These are phyloP conservation scores for Escarpia spicata DNA, from an alignment of 2,888 invertebrate genomes.

Conservation along the genomic window DNA sequence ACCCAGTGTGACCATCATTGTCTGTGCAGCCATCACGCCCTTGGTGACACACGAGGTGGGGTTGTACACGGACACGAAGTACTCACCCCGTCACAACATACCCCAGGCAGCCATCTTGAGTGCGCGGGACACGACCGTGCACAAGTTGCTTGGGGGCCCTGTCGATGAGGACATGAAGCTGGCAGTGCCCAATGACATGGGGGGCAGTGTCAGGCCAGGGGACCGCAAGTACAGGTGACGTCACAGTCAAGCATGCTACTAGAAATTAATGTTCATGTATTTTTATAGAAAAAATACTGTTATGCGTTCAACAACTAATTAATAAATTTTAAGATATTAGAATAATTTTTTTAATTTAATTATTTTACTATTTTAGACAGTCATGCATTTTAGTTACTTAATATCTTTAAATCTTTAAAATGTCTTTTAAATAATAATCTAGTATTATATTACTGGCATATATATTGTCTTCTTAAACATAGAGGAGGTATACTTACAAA, in stretches of 20 bases:
- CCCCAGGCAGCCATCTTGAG: constrained; percentile 59
- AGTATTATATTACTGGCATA: too few relatives aligned
- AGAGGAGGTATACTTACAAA: too few relatives aligned
- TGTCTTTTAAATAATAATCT: too few relatives aligned
- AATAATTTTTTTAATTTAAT: too few relatives aligned
- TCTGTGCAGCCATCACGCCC: constrained; percentile 60
- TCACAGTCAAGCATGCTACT: not conserved
- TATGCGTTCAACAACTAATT: too few relatives aligned
- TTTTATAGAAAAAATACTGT: too few relatives aligned
- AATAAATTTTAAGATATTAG: too few relatives aligned
- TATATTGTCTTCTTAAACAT: too few relatives aligned
- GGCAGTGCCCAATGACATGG: constrained; percentile 64
- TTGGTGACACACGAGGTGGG: constrained; percentile 65
- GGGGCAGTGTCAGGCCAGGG: constrained; percentile 61
- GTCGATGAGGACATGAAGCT: constrained; percentile 37
- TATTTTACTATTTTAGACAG: too few relatives aligned
- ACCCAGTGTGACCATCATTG: not conserved
- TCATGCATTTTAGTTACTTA: too few relatives aligned
- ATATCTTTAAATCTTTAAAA: too few relatives aligned
- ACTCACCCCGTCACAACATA: constrained; percentile 46
- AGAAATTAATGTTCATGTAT: too few relatives aligned
- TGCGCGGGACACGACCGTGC: constrained; percentile 51
- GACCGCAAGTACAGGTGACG: constrained; percentile 45
- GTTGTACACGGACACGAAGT: constrained; percentile 57
- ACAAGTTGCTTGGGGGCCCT: constrained; percentile 43